Evolutionary conservation across 2,797 vertebrate species (phyloP), one percentile per base, ranked within the genome.

Genomic region (Rhodeus uyekii): DNA sequence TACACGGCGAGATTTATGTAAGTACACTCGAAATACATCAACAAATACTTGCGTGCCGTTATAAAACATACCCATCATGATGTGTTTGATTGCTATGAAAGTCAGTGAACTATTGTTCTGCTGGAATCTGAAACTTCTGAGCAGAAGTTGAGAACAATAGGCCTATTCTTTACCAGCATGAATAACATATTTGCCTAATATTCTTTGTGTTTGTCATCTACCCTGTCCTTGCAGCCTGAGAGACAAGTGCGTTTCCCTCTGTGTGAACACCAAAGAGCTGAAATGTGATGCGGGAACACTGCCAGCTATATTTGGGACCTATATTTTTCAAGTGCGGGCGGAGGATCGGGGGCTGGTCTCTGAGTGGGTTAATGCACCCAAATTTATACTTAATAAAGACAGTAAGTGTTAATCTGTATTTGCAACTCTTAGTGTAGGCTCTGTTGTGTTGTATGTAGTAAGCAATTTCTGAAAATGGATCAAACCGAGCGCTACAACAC

Each of bases 301-400:
- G 24, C 80, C 69, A 13, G 0, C 0, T 58, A 16, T 44, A 24
- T 82, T 46, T 19, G 80, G 61, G 13, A 27, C 2, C 2, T 76
- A 82, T 10, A 1, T 7, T 19, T 82, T 82, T 32, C 63, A 82
- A 76, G 80, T 82, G 50, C 80, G 80, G 16, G 73, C 80, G 16
- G 80, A 82, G 48, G 4, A 29, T 36, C 48, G 4, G 27, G 38
- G 53, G n/a, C 50, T 34, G 22, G 46, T 68, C n/a, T 82, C 80
- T 46, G 14, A 67, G 2, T 82, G 80, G 80, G 63, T 36, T 60
- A 36, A 46, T 10, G 1, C 80, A 44, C 0, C 2, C 1, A 3
- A 1, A 2, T 76, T 76, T 44, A 10, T 12, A 3, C 80, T 64
- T 44, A 1, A 44, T 36, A 24, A 8, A 1, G 27, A 82, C 63